phyloP scores from a whole-genome alignment of 2,797 vertebrate species.

The Margarornis squamiger region DNA sequence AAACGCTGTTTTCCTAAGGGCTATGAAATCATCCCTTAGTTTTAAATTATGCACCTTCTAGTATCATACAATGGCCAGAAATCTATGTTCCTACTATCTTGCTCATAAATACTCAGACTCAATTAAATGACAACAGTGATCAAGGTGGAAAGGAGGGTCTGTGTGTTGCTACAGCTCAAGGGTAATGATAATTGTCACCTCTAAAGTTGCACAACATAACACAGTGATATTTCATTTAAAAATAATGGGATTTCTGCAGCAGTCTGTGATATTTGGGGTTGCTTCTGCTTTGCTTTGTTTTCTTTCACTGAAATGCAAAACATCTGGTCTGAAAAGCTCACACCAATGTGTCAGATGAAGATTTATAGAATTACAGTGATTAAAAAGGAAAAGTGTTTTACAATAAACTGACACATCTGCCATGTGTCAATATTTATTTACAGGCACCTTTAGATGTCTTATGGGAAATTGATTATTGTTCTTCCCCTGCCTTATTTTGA shows the following conservation, averaged over 20 bases:
- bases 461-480: background rate
- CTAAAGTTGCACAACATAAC: background rate
- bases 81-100: background rate
- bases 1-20: background rate
- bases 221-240: background rate
- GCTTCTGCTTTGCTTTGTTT: background rate
- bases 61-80: background rate
- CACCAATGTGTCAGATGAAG: background rate
- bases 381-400: slow-evolving; percentile 24
- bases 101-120: slow-evolving; percentile 36
- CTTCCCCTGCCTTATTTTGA: background rate
- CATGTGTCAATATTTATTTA: slow-evolving; percentile 45
- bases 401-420: slow-evolving; percentile 15
- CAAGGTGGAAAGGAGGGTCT: slow-evolving; percentile 28
- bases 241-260: background rate
- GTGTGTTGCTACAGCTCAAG: background rate
- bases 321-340: background rate
- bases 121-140: slow-evolving; percentile 40
- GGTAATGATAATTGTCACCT: background rate
- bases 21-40: background rate
- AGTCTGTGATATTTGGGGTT: background rate
- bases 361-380: slow-evolving; percentile 5
- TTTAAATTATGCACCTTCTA: slow-evolving; percentile 21
- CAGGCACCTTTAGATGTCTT: background rate
- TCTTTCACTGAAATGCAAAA: slow-evolving; percentile 4